Conservation (phyloP, 2,797 vertebrate species). For the Alectoris magna region DNA sequence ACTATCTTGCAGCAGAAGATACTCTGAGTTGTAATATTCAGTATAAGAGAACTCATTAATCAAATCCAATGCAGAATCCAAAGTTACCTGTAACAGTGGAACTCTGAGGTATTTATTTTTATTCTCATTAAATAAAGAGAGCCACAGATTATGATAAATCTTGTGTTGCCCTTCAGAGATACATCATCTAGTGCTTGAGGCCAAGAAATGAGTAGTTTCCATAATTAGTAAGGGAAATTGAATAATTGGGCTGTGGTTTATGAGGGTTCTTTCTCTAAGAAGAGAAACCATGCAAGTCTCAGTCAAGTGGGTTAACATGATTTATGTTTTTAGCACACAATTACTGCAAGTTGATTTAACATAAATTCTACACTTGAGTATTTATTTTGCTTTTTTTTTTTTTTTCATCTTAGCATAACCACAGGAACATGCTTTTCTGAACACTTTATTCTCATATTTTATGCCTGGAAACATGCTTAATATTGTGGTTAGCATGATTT, state of each 20-base stretch:
- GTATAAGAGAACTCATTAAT: background rate
- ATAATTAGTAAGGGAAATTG: conserved; percentile 77
- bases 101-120: conserved; percentile 68
- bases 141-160: conserved; percentile 67
- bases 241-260: conserved; percentile 76
- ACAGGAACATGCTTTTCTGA: background rate
- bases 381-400: conserved; percentile 42
- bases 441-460: conserved; percentile 14
- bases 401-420: conserved; percentile 8
- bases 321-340: conserved; percentile 65
- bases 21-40: background rate
- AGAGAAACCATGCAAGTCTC: conserved; percentile 56
- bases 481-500: conserved; percentile 17
- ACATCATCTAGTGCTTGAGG: conserved; percentile 70
- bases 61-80: conserved; percentile 13
- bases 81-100: conserved; percentile 38
- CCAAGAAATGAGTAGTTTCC: conserved; percentile 75
- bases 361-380: conserved; percentile 50
- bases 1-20: background rate
- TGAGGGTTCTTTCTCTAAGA: conserved; percentile 49
- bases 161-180: conserved; percentile 67
- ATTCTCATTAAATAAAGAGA: conserved; percentile 72
- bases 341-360: conserved; percentile 60
- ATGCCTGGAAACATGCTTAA: conserved; percentile 32
- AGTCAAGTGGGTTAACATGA: conserved; percentile 69